Base-by-base conservation (phyloP, 2,113 vertebrate species). In the Vidua chalybeata region DNA sequence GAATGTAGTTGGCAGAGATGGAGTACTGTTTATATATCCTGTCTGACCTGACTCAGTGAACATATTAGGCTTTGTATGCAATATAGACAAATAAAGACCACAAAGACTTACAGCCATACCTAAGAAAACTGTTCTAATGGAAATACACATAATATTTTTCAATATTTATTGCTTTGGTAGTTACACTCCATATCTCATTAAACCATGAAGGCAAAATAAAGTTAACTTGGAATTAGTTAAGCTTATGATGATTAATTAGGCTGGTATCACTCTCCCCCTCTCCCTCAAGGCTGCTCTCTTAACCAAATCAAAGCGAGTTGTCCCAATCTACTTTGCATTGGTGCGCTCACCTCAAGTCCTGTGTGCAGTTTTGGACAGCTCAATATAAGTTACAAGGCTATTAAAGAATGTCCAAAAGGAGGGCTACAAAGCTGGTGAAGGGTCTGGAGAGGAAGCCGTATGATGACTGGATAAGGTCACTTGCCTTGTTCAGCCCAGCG, bases 61-160 rank as follows among this genome's bases (percentile, higher is more conserved):
- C 16, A 15, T 48, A 56, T 39, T 58, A 84, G 45, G 54, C 61
- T 96, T 88, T 68, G 39, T 48, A 59, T 37, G 51, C n/a, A 48
- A 55, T 45, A 76, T 18, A 95, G 61, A 55, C 22, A 87, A 85
- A 76, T 61, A 87, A 92, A 94, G 74, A 59, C 66, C 58, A 84
- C 31, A 83, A 61, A 33, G 30, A 95, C 83, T 87, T 76, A 63
- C 28, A 75, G 48, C 45, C 77, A 73, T 46, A 93, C 16, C n/a
- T 69, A 43, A 89, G 39, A 84, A 83, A 95, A 30, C 67, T 68
- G 35, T 73, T 75, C 46, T 78, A 88, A 59, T 13, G 26, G 49
- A 84, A 88, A 81, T 31, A 75, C 43, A 61, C 22, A 37, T 37
- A 62, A 27, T 61, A 71, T 64, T 91, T 82, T 82, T 22, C 35